Evolutionary conservation across 2,113 vertebrate species (phyloP).

Genomic region (Sceloporus tristichus): DNA sequence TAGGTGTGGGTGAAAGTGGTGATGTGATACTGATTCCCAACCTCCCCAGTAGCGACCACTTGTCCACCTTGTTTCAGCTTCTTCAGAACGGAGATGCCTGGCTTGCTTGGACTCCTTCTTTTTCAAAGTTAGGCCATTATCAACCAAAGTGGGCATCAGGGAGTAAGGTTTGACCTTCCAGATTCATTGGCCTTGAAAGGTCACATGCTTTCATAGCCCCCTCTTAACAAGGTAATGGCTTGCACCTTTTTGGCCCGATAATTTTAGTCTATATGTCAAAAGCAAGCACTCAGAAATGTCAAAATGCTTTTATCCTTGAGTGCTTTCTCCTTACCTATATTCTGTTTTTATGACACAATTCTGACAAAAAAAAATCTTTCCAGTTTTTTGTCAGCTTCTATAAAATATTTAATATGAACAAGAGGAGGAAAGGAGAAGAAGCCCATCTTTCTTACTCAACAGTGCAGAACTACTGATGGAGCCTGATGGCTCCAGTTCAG

Average conservation of each 20-base stretch:
- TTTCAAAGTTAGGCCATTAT: neutral
- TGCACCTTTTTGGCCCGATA: constrained; percentile 45
- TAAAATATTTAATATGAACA: constrained; percentile 26
- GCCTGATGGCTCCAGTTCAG: neutral
- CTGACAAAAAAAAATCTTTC: constrained; percentile 21
- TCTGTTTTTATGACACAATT: constrained; percentile 32
- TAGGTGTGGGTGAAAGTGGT: neutral
- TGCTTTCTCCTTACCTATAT: constrained; percentile 37
- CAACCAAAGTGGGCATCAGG: constrained; percentile 17
- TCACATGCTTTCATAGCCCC: constrained; percentile 21
- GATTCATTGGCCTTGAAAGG: constrained; percentile 47
- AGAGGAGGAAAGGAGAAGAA: neutral
- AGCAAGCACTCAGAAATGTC: constrained; percentile 46
- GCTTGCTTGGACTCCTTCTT: constrained; percentile 8
- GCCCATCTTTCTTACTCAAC: neutral
- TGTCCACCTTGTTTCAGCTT: neutral
- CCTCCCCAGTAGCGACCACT: neutral
- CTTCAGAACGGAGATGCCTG: neutral
- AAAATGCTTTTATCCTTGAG: constrained; percentile 24
- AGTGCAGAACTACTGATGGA: neutral
- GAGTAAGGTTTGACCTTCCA: constrained; percentile 41
- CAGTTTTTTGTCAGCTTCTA: constrained; percentile 9
- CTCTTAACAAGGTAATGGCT: constrained; percentile 55
- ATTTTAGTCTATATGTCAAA: constrained; percentile 33
- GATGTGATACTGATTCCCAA: neutral